These are phyloP conservation scores for Caerostris extrusa DNA, from an alignment of 1,140 invertebrate species.

Conservation along the genomic window DNA sequence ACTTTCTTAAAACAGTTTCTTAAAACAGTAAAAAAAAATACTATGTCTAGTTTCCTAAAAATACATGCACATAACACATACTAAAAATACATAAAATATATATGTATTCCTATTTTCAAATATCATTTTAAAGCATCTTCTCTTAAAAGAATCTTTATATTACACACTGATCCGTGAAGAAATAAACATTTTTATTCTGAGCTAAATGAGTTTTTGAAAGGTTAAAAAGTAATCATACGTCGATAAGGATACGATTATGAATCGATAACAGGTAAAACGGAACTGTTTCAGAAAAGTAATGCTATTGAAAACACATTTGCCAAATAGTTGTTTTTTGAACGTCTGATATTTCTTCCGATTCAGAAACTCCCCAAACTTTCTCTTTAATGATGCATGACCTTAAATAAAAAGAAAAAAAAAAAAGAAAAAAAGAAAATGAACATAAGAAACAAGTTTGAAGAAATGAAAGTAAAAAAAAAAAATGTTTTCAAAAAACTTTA, in stretches of 20 bases:
- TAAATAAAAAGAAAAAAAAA: not conserved
- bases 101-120: too few relatives aligned
- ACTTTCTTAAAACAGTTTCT: too few relatives aligned
- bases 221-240: not conserved
- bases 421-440: not conserved
- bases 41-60: too few relatives aligned
- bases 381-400: conserved; percentile 25
- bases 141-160: not conserved
- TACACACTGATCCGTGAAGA: not conserved
- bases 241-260: conserved; percentile 31
- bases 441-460: not conserved
- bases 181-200: too few relatives aligned
- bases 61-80: too few relatives aligned
- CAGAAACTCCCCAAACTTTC: not conserved
- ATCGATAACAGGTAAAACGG: not conserved
- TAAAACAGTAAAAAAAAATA: too few relatives aligned
- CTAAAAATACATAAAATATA: too few relatives aligned
- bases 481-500: not conserved
- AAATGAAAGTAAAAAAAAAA: not conserved
- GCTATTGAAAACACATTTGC: not conserved
- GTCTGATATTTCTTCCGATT: not conserved
- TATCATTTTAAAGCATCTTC: not conserved
- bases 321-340: not conserved
- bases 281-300: not conserved
- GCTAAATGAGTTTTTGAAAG: not conserved